Base-by-base conservation (phyloP, 1,140 invertebrate genomes). In the Drosophila littoralis region DNA sequence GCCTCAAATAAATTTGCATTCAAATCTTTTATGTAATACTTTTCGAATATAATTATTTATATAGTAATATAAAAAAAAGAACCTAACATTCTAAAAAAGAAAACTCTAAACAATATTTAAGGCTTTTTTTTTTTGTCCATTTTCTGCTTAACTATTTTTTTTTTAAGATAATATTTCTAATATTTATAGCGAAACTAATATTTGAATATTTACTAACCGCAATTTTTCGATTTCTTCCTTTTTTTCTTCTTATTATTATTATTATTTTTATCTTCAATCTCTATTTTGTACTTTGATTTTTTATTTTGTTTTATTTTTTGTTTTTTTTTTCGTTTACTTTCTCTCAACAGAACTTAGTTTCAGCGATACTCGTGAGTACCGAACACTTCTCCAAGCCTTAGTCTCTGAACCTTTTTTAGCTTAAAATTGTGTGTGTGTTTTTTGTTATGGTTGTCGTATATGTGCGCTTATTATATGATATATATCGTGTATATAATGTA, bases 351-450 rank as follows among this genome's bases (percentile, higher is more conserved):
- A 92, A 91, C 76, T 91, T 92, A 90, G 91, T 92, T 88, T 92
- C 91, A 77, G 91, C 91, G 69, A 91, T 92, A 92, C 91, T 92
- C 76, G 91, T 92, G 82, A 92, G 91, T 92, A 91, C 75, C 71
- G 64, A 45, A 60, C 17, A 55, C 55, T 59, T 58, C 36, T 60
- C 55, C 69, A 59, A 72, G 61, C 54, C 33, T 71, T 33, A 59
- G 73, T 9, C 28, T 51, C 32, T 48, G 48, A 61, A 40, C 17
- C 15, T 38, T 33, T 68, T 64, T 60, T 61, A 73, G 32, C 57
- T 63, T 40, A 10, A 38, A 54, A 59, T 7, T 50, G 28, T 58
- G 6, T 66, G 46, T 22, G 22, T 22, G 0, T 22, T 2, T 43
- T 28, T 28, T 5, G 3, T 28, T 5, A 4, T 28, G 4, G 22